These are phyloP conservation scores for Cataglyphis hispanica DNA, from an alignment of 1,140 invertebrate genomes.

Conservation along the genomic window DNA sequence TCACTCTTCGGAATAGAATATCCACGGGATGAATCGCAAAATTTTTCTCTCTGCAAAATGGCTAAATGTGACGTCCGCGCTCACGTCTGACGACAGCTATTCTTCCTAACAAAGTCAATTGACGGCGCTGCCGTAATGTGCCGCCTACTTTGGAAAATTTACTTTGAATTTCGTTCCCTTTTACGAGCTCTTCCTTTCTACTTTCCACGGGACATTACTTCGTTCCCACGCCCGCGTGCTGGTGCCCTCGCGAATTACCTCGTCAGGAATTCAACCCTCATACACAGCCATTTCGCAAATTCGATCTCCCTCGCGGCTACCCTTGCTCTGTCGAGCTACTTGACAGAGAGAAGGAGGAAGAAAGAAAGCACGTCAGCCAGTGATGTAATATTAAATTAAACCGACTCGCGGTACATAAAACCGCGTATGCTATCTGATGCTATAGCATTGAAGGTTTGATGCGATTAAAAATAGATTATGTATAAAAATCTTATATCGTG, in stretches of 20 bases:
- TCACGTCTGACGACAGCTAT: conserved; percentile 61
- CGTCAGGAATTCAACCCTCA: conserved; percentile 84
- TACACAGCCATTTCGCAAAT: conserved; percentile 84
- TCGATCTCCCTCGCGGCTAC: conserved; percentile 80
- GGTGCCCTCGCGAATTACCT: conserved; percentile 81
- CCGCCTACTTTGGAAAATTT: conserved; percentile 72
- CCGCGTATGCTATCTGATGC: neutral
- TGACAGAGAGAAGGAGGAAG: conserved; percentile 24
- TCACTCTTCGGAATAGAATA: neutral
- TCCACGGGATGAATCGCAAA: conserved; percentile 6
- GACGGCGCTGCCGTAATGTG: conserved; percentile 49
- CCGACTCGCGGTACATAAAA: conserved; percentile 25
- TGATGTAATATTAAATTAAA: conserved; percentile 53
- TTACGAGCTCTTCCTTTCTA: conserved; percentile 69
- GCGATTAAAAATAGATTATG: conserved; percentile 8
- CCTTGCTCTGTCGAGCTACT: conserved; percentile 64
- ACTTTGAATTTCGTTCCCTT: conserved; percentile 69
- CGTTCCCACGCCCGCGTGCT: conserved; percentile 6
- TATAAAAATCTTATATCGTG: neutral
- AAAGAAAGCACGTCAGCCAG: conserved; percentile 15
- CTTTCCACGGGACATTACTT: conserved; percentile 63
- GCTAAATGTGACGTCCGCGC: conserved; percentile 32
- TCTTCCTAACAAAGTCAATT: conserved; percentile 61
- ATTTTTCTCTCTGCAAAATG: neutral
- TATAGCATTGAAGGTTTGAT: neutral